Evolutionary conservation across 2,113 vertebrate genomes (phyloP), one percentile per base, ranked within the genome.

Genomic region (Phrynocephalus versicolor): DNA sequence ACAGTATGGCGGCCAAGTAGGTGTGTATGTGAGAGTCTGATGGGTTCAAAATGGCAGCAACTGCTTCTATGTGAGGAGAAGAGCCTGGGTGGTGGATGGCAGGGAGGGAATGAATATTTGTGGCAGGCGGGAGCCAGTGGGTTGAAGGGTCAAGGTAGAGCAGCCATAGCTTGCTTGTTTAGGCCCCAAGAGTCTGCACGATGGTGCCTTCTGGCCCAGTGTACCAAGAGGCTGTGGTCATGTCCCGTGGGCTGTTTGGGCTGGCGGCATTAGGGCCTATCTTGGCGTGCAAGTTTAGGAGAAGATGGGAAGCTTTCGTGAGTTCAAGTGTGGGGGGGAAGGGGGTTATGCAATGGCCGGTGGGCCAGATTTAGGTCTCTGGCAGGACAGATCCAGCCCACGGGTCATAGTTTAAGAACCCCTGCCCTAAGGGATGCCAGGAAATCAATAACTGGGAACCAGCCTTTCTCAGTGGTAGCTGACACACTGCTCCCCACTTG

Each of bases 41-140:
- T 96, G 96, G 97, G 95, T 97, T 97, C 97, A 97, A 98, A 98
- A 98, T 98, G 98, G 98, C 97, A 97, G 97, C 94, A 89, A 91
- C 95, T 89, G 94, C 89, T 94, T 91, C 95, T 94, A 93, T 95
- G 94, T 95, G 94, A 95, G 95, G 91, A 92, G 94, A 94, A 94
- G 94, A 95, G 75, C 79, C 89, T 75, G n/a, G n/a, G n/a, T n/a
- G n/a, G 84, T 84, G 87, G 79, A 73, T 73, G 84, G 82, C 39
- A 78, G 73, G 86, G 69, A 37, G 81, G 81, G 51, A 51, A 35
- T 2, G 91, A 91, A 90, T 91, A 88, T 89, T 90, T 86, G 90
- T 57, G 84, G 72, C 89, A 92, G 90, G 91, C 90, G 88, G 90
- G 84, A 82, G 88, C 77, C 80, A 88, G 91, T 79, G 89, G 89